A percentile compares a stretch with the other conserved stretches of the same genome.
phyloP scores from a whole-genome alignment of 2,797 vertebrate genomes.

The Scleropages formosus region DNA sequence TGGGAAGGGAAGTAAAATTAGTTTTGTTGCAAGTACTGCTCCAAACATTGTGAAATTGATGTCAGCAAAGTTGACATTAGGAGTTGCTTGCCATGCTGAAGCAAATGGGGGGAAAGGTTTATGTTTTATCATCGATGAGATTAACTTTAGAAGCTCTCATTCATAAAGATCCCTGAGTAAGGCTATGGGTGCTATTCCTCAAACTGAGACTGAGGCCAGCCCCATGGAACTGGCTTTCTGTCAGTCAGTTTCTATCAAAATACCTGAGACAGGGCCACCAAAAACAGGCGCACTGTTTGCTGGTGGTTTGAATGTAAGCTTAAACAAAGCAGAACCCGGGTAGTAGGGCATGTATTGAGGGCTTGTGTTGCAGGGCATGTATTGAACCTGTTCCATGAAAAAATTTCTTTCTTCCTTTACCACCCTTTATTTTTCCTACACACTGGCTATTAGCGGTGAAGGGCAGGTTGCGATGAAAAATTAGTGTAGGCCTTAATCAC shows the following conservation, averaged over 20 bases:
- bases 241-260: no score
- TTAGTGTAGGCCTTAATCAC: slow-evolving; percentile 98
- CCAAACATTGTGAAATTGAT: no score
- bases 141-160: no score
- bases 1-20: no score
- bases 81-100: no score
- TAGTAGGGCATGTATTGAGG: slow-evolving; percentile 39
- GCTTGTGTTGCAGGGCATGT: slow-evolving; percentile 52
- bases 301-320: slow-evolving; percentile 16
- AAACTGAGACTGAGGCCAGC: not conserved
- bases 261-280: no score
- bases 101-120: no score
- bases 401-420: slow-evolving; percentile 73
- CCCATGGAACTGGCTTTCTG: not conserved
- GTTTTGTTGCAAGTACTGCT: no score
- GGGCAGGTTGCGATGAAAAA: slow-evolving; percentile 98
- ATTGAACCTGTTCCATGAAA: slow-evolving; percentile 70
- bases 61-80: no score
- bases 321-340: slow-evolving; percentile 38
- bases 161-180: no score
- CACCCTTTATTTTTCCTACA: slow-evolving; percentile 87
- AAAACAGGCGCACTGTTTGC: not conserved
- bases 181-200: no score
- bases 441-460: slow-evolving; percentile 91
- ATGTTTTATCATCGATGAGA: no score